Evolutionary conservation across 2,797 vertebrate genomes (phyloP), one percentile per base, ranked within the genome.

Genomic region (Coreius guichenoti): DNA sequence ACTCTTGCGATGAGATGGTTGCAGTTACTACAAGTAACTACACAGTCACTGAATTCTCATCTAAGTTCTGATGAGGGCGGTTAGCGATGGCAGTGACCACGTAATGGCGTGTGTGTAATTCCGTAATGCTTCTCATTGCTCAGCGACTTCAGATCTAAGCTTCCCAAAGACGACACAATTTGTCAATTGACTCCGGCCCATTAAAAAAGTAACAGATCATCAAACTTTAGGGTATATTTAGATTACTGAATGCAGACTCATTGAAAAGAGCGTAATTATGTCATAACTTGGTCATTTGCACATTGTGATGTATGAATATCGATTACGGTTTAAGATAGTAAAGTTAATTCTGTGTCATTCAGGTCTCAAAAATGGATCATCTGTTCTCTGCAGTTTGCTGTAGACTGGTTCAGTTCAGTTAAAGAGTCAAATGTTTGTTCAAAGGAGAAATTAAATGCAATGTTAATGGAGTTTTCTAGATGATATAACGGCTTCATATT

Each of bases 71-170:
- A 94, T 95, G 94, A 93, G 93, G 92, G 92, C 90, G 91, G 90
- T 93, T 94, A 91, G 90, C 91, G 84, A 91, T 91, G 93, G 93
- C 92, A 93, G 94, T 93, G 93, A 90, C 91, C 92, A 93, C 90
- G 92, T 94, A 95, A 95, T 95, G 94, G 92, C 92, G 93, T 93
- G 94, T 94, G 92, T 89, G 94, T 95, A 95, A 95, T 94, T 89
- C 89, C 83, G 91, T 92, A 94, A 94, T 90, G 89, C 92, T 88
- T 92, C 93, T 93, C 93, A 94, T 94, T 93, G 94, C 93, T 94
- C 94, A 94, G 91, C 91, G 93, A 92, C 89, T 93, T 88, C 74
- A 54, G 58, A 86, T 87, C 80, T 87, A 21, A 88, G 63, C 77
- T 63, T 39, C 56, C 63, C 63, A 78, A 39, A 84, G 74, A 84